These are phyloP conservation scores for Podargus strigoides DNA, from an alignment of 2,797 vertebrate genomes.

Conservation along the genomic window DNA sequence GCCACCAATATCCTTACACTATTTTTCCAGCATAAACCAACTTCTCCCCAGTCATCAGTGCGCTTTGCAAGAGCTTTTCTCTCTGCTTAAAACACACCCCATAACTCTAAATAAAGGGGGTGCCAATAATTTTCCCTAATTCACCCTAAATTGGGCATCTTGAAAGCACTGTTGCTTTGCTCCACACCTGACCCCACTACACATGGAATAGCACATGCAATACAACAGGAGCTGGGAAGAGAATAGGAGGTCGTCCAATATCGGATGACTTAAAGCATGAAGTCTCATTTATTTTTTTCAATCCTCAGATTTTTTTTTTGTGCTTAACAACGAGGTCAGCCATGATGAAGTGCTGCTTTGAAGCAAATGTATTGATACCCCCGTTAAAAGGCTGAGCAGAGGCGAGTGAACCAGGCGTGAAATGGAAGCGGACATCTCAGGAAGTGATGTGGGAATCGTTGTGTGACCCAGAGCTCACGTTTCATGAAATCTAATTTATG, in stretches of 20 bases:
- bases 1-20: not conserved
- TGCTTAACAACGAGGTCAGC: fast-evolving
- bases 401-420: not conserved
- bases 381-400: not conserved
- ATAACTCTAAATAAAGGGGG: no score
- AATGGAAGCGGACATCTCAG: not conserved
- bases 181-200: not conserved
- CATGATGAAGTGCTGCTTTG: fast-evolving
- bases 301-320: not conserved
- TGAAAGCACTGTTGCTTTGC: not conserved
- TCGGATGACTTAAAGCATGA: not conserved
- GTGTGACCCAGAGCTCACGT: not conserved
- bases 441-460: fast-evolving
- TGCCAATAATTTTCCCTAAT: not conserved
- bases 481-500: fast-evolving
- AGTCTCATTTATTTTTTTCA: not conserved
- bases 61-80: not conserved
- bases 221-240: not conserved
- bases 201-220: not conserved
- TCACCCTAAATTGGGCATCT: not conserved
- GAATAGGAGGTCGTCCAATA: not conserved
- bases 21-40: no score
- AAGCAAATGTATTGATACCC: not conserved
- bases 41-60: no score
- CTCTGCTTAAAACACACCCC: fast-evolving